Evolutionary conservation across 2,113 vertebrate species (phyloP).

Genomic region (Thunnus maccoyii): DNA sequence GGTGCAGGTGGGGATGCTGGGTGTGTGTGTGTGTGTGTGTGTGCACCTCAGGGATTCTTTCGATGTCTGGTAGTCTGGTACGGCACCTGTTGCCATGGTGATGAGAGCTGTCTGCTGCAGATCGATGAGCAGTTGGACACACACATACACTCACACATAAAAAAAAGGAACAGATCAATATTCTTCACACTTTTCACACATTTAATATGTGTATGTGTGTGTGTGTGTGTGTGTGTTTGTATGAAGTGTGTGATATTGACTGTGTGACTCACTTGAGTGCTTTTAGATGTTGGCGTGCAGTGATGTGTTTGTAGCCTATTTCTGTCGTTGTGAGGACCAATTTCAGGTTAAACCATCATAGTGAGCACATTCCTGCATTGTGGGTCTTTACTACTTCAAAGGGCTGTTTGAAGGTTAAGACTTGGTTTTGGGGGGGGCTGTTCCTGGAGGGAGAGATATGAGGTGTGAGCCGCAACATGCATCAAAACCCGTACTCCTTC

Average conservation of each 20-base stretch:
- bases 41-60: not conserved
- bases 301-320: not conserved
- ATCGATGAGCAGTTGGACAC: conserved; percentile 25
- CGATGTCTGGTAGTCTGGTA: conserved; percentile 32
- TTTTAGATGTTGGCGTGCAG: not conserved
- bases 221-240: not conserved
- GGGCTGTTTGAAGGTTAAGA: too few relatives aligned
- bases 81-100: conserved; percentile 60
- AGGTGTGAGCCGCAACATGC: too few relatives aligned
- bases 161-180: too few relatives aligned
- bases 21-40: not conserved
- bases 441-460: too few relatives aligned
- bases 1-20: conserved; percentile 62
- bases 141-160: not conserved
- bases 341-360: too few relatives aligned
- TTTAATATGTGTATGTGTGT: not conserved
- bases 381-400: not conserved
- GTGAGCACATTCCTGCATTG: not conserved
- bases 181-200: not conserved
- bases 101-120: conserved; percentile 40
- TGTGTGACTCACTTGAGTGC: not conserved
- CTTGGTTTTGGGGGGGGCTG: too few relatives aligned
- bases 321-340: too few relatives aligned
- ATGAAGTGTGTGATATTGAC: not conserved
- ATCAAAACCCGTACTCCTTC: too few relatives aligned